A percentile compares a stretch with the other conserved stretches of the same genome.
phyloP scores from a whole-genome alignment of 2,797 vertebrate species.

The Aphelocoma californica region DNA sequence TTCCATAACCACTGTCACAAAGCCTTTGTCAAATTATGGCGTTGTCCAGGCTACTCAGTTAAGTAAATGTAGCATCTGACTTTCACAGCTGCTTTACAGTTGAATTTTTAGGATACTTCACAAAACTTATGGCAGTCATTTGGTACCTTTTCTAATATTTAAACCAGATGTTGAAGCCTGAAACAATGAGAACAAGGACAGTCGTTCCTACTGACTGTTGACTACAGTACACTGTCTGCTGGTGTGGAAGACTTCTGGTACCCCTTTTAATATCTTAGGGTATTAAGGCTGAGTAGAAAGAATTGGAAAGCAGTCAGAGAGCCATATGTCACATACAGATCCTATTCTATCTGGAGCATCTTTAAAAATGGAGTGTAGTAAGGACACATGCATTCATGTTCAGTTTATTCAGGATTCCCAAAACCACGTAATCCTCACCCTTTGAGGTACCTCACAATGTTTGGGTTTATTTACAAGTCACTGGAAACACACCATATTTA shows the following conservation, averaged over 20 bases:
- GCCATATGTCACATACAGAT: not conserved
- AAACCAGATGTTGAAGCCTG: not conserved
- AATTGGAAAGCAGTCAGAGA: not conserved
- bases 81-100: not conserved
- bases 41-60: not conserved
- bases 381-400: not conserved
- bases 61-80: not conserved
- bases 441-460: not conserved
- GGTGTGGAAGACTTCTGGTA: not conserved
- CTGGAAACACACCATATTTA: not conserved
- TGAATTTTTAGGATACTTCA: not conserved
- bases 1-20: not conserved
- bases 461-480: not conserved
- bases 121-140: not conserved
- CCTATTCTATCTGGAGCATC: not conserved
- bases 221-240: not conserved
- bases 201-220: not conserved
- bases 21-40: not conserved
- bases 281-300: not conserved
- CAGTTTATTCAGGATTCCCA: not conserved
- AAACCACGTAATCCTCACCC: fast-evolving
- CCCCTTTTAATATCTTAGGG: too few species aligned
- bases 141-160: not conserved
- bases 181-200: not conserved
- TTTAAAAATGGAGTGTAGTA: not conserved